Conservation (phyloP, 2,113 vertebrate species). For the Otus sunia region DNA sequence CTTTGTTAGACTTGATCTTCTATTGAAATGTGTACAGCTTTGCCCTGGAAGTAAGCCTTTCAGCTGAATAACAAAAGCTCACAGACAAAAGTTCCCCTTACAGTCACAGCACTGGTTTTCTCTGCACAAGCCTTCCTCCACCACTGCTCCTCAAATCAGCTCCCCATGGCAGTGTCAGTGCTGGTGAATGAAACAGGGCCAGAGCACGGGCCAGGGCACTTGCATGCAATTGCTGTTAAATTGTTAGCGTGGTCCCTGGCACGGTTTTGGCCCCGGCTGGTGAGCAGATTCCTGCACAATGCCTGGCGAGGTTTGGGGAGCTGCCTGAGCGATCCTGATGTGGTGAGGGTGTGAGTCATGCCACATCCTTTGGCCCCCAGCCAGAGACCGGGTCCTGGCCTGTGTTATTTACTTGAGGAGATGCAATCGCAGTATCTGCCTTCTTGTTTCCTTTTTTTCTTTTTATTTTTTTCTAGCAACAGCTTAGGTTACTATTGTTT, state of each 20-base stretch:
- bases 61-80: background rate
- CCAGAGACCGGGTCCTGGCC: background rate
- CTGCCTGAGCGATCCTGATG: background rate
- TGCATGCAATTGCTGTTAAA: background rate
- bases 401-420: background rate
- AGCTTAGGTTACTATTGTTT: background rate
- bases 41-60: background rate
- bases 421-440: background rate
- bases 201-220: background rate
- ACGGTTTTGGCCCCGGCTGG: background rate
- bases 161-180: background rate
- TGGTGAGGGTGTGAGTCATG: background rate
- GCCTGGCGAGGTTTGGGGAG: background rate
- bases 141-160: background rate
- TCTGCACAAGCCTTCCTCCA: background rate
- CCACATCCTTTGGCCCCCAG: background rate
- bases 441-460: too few relatives aligned
- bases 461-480: background rate
- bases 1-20: conserved; percentile 46
- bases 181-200: background rate
- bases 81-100: background rate
- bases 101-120: background rate
- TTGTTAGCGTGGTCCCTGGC: background rate
- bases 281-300: background rate
- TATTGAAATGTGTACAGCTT: conserved; percentile 10